phyloP scores from a whole-genome alignment of 2,113 vertebrate genomes.

The Scomber japonicus region DNA sequence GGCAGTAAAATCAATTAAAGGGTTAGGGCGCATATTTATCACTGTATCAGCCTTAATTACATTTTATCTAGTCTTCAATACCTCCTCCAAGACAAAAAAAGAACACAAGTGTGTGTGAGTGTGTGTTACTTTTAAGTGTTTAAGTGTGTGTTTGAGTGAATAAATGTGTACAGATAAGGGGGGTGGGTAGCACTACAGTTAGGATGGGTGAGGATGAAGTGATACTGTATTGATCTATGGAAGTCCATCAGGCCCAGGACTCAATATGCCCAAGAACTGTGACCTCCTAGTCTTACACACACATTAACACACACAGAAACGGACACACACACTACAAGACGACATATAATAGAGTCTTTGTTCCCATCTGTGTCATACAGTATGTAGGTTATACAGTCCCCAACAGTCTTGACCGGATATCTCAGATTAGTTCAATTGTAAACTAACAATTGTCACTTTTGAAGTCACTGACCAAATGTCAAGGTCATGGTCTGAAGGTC shows the following conservation, averaged over 20 bases:
- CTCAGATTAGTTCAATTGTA: background rate
- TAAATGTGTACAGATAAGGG: constrained; percentile 28
- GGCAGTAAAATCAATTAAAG: constrained; percentile 70
- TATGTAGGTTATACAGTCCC: background rate
- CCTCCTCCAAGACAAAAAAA: constrained; percentile 37
- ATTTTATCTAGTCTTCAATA: constrained; percentile 74
- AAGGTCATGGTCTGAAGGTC: too few relatives aligned
- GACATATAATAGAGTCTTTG: background rate
- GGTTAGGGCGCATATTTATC: constrained; percentile 67
- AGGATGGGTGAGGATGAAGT: constrained; percentile 55
- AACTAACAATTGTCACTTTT: background rate
- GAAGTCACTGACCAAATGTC: too few relatives aligned
- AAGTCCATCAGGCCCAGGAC: constrained; percentile 64
- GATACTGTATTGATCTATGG: constrained; percentile 67
- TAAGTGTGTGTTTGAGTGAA: background rate
- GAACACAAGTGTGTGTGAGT: constrained; percentile 16
- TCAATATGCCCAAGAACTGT: constrained; percentile 58
- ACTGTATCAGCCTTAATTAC: constrained; percentile 66
- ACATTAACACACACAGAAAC: background rate
- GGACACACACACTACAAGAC: background rate
- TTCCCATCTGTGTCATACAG: background rate
- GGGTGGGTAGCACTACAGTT: constrained; percentile 31
- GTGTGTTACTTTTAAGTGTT: background rate
- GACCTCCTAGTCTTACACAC: constrained; percentile 23
- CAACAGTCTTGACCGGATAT: background rate